A percentile compares a stretch with the other conserved stretches of the same genome.
Evolutionary conservation across 2,113 vertebrate species (phyloP).

Genomic region (Garra rufa): DNA sequence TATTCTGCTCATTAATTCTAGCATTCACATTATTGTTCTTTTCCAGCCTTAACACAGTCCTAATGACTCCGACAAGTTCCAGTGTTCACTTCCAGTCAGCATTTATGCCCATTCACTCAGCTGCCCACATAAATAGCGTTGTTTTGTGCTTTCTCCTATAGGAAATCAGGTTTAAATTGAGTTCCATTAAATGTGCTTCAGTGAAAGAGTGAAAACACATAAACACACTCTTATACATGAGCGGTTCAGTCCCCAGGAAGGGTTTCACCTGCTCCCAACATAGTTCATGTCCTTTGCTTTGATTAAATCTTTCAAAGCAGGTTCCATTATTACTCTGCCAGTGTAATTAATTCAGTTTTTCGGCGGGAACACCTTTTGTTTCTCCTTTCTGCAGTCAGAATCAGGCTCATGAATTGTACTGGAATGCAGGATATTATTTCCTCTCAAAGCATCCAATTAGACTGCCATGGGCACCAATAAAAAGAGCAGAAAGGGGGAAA

Average conservation of each 20-base stretch:
- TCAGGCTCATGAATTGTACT: conserved; percentile 16
- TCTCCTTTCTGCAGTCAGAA: background rate
- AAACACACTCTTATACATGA: background rate
- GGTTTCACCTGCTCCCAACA: background rate
- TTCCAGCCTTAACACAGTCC: background rate
- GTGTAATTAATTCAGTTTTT: conserved; percentile 3
- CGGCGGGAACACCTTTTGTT: conserved; percentile 12
- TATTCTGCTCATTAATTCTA: background rate
- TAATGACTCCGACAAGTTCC: background rate
- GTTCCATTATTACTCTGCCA: background rate
- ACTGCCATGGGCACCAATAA: conserved; percentile 40
- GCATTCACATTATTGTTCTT: background rate
- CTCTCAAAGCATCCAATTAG: conserved; percentile 47
- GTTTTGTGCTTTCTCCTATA: background rate
- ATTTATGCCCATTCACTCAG: background rate
- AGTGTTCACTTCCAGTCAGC: conserved; percentile 1
- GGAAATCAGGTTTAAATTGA: conserved; percentile 16
- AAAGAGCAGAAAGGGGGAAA: conserved; percentile 16
- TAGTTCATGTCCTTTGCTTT: conserved; percentile 1
- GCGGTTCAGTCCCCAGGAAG: background rate
- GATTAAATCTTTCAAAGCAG: background rate
- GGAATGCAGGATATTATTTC: conserved; percentile 48
- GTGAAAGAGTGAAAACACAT: background rate
- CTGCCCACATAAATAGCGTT: background rate
- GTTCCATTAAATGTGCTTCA: conserved; percentile 25